Evolutionary conservation across 2,888 invertebrate species (phyloP), one percentile per base, ranked within the genome.

Genomic region (Diachrysia chrysitis): DNA sequence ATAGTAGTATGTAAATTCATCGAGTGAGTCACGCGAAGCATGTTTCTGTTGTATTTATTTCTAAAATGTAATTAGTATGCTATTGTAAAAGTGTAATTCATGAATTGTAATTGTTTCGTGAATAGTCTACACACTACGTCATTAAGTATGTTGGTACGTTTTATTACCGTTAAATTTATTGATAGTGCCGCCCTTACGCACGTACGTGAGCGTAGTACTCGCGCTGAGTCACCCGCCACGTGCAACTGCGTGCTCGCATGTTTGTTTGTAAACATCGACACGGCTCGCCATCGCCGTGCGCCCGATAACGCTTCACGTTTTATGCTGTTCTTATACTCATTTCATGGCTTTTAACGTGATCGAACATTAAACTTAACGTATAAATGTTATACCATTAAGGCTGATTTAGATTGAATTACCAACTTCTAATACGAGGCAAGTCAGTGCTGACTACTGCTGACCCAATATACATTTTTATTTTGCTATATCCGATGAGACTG

Each of bases 221-320:
- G 58, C 58, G 29, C 9, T 60, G 61, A 65, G 19, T 63, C 60
- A 70, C 17, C 9, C 35, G 58, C 25, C 71, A 71, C 71, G 74
- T 79, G 73, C 58, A 32, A 12, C 35, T 48, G 51, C 58, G 46
- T 51, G 56, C 65, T 19, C 14, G 23, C n/a, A 17, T 29, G 19
- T 54, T 59, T 73, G 71, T 75, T 75, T 64, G 62, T 76, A 76
- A 75, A 75, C 71, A 71, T 9, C 10, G 51, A 17, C 48, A 48
- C 48, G 48, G 48, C 48, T 59, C 29, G 48, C 25, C 29, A 21
- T 17, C 29, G 23, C 5, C 19, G 23, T 32, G 59, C 7, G 25
- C 21, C 64, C 62, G 64, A 62, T 75, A 75, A 63, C 32, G 17
- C 48, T 17, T 32, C 66, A 64, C 62, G 64, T 75, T 67, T 63